These are phyloP conservation scores for Sphinx pinastri DNA, from an alignment of 2,888 invertebrate species.

Conservation along the genomic window DNA sequence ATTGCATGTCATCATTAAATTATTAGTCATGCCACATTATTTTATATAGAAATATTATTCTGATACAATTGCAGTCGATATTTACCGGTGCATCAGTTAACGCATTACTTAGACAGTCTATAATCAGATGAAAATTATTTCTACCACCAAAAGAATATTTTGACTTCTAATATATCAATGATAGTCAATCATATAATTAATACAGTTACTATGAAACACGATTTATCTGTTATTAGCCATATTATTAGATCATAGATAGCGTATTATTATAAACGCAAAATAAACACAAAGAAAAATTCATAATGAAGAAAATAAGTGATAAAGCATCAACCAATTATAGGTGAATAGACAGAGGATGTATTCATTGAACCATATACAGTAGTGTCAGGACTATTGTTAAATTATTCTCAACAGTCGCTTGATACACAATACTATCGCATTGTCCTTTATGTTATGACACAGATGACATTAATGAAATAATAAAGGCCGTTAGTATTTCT, in stretches of 20 bases:
- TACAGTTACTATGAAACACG: too few relatives aligned
- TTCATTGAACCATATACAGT: constrained; percentile 59
- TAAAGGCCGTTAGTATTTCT: constrained; percentile 9
- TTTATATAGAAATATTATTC: neutral
- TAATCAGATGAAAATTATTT: too few relatives aligned
- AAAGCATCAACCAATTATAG: constrained; percentile 29
- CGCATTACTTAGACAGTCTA: too few relatives aligned
- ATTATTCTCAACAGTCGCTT: constrained; percentile 53
- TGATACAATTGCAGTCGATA: too few relatives aligned
- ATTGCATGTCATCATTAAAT: constrained; percentile 8
- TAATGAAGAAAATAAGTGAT: neutral
- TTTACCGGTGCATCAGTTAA: too few relatives aligned
- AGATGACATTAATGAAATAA: neutral
- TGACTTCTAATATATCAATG: too few relatives aligned
- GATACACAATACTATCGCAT: constrained; percentile 32
- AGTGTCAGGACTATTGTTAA: constrained; percentile 57
- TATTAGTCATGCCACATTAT: neutral
- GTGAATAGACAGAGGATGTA: constrained; percentile 56
- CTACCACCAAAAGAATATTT: too few relatives aligned
- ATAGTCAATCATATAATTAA: too few relatives aligned
- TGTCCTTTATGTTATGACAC: constrained; percentile 23
- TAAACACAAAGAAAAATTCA: neutral
- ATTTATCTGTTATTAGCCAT: too few relatives aligned
- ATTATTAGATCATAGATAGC: too few relatives aligned
- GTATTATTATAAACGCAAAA: neutral